Evolutionary conservation across 2,888 invertebrate species (phyloP), one percentile per base, ranked within the genome.

Genomic region (Mycogona germanica): DNA sequence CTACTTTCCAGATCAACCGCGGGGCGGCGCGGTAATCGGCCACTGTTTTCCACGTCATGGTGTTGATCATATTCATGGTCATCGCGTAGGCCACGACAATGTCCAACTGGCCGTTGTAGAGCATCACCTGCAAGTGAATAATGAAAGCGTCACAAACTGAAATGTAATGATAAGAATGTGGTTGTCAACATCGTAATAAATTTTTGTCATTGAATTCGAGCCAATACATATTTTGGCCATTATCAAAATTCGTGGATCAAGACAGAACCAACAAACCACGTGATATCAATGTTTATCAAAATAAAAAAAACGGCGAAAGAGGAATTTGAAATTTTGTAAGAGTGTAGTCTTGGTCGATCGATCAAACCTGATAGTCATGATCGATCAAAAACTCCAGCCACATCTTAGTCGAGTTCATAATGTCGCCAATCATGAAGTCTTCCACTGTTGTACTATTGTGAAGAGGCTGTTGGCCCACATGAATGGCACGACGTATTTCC

Each of bases 31-130:
- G 29, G 26, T 49, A 54, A 7, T 49, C 49, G 9, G 21, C 25
- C 14, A 49, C 38, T 12, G 37, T 23, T 7, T 38, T 40, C 60
- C 60, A 6, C 83, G 25, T 29, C 7, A 52, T 38, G 3, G 32
- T 30, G n/a, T 35, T 29, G 17, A 46, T 42, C 53, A 53, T 56
- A 37, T 29, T 29, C 37, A 23, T 21, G 12, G 53, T 56, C 5
- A 47, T 41, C 23, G 47, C 35, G 21, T 56, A 71, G 64, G 29
- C 69, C 66, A 50, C 17, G 32, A 54, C 42, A 14, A 93, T 83
- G 67, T 95, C 93, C 59, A 93, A 67, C 66, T 93, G 92, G 0
- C 93, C 93, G 66, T 82, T 91, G 68, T 92, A 93, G 57, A 91
- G 78, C 77, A 64, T 41, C 53, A 67, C 67, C 62, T 65, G n/a